Evolutionary conservation across 2,113 vertebrate genomes (phyloP).

Genomic region (Ivindomyrus marchei): DNA sequence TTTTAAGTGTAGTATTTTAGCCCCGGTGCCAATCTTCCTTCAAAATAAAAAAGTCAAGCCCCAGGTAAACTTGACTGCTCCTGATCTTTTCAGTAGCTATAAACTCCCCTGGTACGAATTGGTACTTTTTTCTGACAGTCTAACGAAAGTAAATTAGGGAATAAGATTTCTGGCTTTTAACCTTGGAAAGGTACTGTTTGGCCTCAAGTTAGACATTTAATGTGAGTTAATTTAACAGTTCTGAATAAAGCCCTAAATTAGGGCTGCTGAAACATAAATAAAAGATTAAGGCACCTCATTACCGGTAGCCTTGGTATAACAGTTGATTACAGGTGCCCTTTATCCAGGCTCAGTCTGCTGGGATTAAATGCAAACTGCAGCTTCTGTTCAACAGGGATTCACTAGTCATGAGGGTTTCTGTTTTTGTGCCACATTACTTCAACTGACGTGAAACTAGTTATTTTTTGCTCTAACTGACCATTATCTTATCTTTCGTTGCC

Average conservation of each 20-base stretch:
- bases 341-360: not conserved
- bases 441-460: not conserved
- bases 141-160: not conserved
- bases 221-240: not conserved
- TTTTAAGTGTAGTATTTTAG: too few species aligned
- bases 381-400: not conserved
- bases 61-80: too few species aligned
- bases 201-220: not conserved
- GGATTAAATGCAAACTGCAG: not conserved
- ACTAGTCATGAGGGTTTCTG: not conserved
- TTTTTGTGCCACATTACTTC: not conserved
- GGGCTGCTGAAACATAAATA: not conserved
- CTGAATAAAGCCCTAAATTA: not conserved
- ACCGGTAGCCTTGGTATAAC: not conserved
- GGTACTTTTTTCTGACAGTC: not conserved
- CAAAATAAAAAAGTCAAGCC: too few species aligned
- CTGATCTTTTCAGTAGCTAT: too few species aligned
- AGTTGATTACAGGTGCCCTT: not conserved
- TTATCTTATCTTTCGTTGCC: not conserved
- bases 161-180: not conserved
- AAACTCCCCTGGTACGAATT: not conserved
- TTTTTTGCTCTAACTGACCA: not conserved
- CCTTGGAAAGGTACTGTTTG: not conserved
- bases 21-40: too few species aligned
- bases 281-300: not conserved